Evolutionary conservation across 1,140 invertebrate species (phyloP).

Genomic region (Drosophila funebris): DNA sequence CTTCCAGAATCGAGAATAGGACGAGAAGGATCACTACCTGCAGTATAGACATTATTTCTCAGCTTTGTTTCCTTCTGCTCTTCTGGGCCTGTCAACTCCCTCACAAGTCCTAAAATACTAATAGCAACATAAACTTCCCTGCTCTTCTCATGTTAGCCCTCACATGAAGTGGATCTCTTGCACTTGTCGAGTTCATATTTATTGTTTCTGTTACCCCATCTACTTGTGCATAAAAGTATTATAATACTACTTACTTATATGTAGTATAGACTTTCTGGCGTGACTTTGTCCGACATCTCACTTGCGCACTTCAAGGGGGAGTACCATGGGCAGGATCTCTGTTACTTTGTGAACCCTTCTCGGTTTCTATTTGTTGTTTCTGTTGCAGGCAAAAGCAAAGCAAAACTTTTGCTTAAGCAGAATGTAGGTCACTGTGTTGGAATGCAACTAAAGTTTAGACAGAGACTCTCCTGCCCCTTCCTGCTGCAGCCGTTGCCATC

Average conservation of each 20-base stretch:
- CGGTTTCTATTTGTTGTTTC: conserved; percentile 24
- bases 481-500: neutral
- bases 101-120: neutral
- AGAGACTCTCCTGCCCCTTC: neutral
- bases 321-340: conserved; percentile 10
- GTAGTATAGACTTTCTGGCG: neutral
- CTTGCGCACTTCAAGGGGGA: neutral
- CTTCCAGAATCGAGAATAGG: too few species aligned
- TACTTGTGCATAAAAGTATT: neutral
- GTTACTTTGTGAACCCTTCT: conserved; percentile 7
- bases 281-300: neutral
- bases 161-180: neutral
- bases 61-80: too few species aligned
- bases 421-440: conserved; percentile 71
- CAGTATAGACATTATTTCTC: too few species aligned
- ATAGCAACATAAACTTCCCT: neutral
- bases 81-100: too few species aligned
- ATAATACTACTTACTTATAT: neutral
- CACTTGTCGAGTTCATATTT: neutral
- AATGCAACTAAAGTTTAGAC: conserved; percentile 60
- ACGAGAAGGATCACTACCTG: too few species aligned
- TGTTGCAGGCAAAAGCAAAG: conserved; percentile 15
- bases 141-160: neutral
- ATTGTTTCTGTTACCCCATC: neutral
- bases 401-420: conserved; percentile 63